These are phyloP conservation scores for Protobothrops mucrosquamatus DNA, from an alignment of 2,113 vertebrate species.

Conservation along the genomic window DNA sequence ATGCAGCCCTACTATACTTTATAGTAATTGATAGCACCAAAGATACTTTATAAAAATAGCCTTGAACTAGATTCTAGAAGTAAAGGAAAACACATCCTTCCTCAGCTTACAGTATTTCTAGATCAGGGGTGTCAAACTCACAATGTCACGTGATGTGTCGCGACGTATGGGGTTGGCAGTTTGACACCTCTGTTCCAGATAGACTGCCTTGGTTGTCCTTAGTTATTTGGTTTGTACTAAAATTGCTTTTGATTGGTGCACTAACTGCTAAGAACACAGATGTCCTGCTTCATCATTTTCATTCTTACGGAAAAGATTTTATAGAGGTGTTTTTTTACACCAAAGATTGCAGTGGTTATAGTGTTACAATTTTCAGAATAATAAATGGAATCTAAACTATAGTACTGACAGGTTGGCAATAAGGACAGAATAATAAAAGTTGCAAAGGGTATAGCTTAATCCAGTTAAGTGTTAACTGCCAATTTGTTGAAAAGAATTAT, in stretches of 20 bases:
- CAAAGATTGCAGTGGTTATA: neutral
- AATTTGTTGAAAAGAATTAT: neutral
- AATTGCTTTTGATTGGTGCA: neutral
- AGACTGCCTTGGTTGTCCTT: neutral
- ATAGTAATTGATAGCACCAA: neutral
- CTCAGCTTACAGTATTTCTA: neutral
- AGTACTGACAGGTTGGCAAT: neutral
- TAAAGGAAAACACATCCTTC: neutral
- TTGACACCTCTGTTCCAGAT: neutral
- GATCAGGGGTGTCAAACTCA: no score
- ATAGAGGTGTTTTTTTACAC: neutral
- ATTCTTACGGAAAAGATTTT: neutral
- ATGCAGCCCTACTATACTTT: neutral
- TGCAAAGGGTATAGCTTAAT: neutral
- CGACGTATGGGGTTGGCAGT: no score
- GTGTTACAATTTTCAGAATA: neutral
- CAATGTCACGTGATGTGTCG: no score
- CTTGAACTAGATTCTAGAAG: neutral
- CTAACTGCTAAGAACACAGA: neutral
- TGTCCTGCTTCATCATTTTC: neutral
- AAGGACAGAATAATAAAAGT: neutral
- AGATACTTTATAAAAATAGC: neutral
- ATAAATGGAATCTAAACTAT: neutral
- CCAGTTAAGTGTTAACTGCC: neutral
- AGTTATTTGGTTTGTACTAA: neutral